phyloP scores from a whole-genome alignment of 2,888 invertebrate species.

The Dryadula phaetusa region DNA sequence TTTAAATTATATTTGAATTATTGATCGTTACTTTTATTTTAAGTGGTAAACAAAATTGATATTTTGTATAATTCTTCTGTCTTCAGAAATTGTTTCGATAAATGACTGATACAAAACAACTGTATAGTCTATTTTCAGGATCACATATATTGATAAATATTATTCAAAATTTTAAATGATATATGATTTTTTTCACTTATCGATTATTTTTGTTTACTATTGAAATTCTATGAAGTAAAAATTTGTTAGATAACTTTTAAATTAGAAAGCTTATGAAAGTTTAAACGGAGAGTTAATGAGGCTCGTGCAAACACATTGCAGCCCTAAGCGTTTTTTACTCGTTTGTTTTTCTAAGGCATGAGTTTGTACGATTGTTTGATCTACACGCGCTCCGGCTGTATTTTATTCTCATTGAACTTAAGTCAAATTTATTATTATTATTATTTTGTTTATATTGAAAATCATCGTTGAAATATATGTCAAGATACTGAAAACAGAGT shows the following conservation, averaged over 20 bases:
- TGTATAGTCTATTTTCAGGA: too few species aligned
- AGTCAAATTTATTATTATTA: neutral
- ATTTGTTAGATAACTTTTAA: slow-evolving; percentile 27
- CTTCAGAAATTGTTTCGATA: too few species aligned
- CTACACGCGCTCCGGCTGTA: slow-evolving; percentile 54
- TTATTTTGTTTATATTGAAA: neutral
- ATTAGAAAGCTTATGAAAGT: slow-evolving; percentile 26
- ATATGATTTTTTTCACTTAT: neutral
- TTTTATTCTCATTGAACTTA: slow-evolving; percentile 31
- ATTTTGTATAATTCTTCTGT: neutral
- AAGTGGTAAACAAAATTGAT: neutral
- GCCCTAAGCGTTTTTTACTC: slow-evolving; percentile 47
- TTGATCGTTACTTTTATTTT: neutral
- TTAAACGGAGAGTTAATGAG: slow-evolving; percentile 27
- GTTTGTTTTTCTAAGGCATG: slow-evolving; percentile 71
- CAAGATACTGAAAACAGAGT: slow-evolving; percentile 8
- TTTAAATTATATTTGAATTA: neutral
- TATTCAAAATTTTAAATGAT: too few species aligned
- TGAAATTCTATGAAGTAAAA: neutral
- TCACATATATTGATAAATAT: too few species aligned
- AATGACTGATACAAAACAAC: too few species aligned
- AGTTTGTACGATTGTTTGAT: slow-evolving; percentile 68
- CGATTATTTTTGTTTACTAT: neutral
- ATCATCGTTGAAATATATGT: slow-evolving; percentile 5
- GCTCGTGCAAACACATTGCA: slow-evolving; percentile 36